phyloP scores from a whole-genome alignment of 1,140 invertebrate species.

The Metaphire vulgaris region DNA sequence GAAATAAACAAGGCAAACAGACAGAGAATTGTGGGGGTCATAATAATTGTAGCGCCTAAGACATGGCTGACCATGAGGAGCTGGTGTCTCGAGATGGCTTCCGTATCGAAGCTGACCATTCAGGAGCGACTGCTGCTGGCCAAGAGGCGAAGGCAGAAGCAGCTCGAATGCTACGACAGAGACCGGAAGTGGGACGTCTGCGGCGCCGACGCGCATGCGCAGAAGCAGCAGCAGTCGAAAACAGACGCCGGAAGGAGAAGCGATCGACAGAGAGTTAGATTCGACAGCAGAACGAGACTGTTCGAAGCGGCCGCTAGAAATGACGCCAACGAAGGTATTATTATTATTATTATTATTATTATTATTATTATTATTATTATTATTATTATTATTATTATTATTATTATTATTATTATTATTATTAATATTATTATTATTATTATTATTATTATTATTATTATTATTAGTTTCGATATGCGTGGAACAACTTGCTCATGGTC shows the following conservation, averaged over 20 bases:
- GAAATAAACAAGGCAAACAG: background rate
- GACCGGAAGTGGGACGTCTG: too few species aligned
- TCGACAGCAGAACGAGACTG: background rate
- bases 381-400: too few species aligned
- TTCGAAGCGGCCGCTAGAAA: background rate
- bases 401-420: too few species aligned
- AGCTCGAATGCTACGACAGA: background rate
- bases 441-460: too few species aligned
- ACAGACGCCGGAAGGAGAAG: background rate
- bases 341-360: too few species aligned
- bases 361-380: too few species aligned
- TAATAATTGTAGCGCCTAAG: background rate
- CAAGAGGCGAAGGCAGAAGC: background rate
- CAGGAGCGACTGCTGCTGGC: background rate
- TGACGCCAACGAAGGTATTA: background rate
- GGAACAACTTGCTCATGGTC: too few species aligned
- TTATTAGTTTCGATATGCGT: too few species aligned
- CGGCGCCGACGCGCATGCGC: background rate
- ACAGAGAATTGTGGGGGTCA: background rate
- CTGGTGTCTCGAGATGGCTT: background rate
- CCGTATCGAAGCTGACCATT: background rate
- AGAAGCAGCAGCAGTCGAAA: background rate
- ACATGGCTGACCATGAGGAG: background rate
- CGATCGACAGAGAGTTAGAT: background rate
- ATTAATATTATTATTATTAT: too few species aligned